Conservation (phyloP, 2,113 vertebrate species). For the Thamnophis sirtalis region DNA sequence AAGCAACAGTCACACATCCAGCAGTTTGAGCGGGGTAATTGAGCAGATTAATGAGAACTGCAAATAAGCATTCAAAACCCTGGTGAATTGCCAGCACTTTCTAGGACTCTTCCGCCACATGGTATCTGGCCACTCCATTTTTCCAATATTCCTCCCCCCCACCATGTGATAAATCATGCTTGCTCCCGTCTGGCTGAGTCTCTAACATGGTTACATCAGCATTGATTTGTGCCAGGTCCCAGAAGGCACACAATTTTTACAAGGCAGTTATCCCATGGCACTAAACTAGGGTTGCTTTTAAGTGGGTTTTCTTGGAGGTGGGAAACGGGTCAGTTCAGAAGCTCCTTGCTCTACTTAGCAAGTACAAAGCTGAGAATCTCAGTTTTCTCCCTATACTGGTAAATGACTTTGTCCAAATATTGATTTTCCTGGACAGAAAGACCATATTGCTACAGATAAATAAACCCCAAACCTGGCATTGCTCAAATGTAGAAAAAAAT, state of each 20-base stretch:
- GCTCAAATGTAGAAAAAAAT: background rate
- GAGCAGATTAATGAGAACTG: slow-evolving; percentile 64
- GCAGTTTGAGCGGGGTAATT: slow-evolving; percentile 65
- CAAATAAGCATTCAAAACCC: slow-evolving; percentile 50
- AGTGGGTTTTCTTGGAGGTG: background rate
- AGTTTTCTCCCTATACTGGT: background rate
- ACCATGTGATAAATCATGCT: slow-evolving; percentile 43
- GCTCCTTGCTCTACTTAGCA: slow-evolving; percentile 23
- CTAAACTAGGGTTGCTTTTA: slow-evolving; percentile 39
- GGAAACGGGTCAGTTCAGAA: background rate
- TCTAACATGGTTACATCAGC: slow-evolving; percentile 39
- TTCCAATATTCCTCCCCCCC: slow-evolving; percentile 35
- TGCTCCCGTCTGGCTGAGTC: slow-evolving; percentile 42
- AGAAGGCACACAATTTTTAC: slow-evolving; percentile 11
- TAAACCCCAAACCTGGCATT: too few species aligned
- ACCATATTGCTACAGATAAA: background rate
- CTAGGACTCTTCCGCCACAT: slow-evolving; percentile 55
- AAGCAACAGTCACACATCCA: slow-evolving; percentile 57
- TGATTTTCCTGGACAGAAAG: background rate
- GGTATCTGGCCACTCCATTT: slow-evolving; percentile 38
- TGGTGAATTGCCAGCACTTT: slow-evolving; percentile 55
- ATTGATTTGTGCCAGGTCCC: slow-evolving; percentile 10
- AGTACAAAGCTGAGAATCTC: background rate
- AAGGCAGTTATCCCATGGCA: slow-evolving; percentile 32
- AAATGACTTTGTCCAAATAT: background rate